Evolutionary conservation across 2,888 invertebrate genomes (phyloP).

Genomic region (Hydropsyche betteni): DNA sequence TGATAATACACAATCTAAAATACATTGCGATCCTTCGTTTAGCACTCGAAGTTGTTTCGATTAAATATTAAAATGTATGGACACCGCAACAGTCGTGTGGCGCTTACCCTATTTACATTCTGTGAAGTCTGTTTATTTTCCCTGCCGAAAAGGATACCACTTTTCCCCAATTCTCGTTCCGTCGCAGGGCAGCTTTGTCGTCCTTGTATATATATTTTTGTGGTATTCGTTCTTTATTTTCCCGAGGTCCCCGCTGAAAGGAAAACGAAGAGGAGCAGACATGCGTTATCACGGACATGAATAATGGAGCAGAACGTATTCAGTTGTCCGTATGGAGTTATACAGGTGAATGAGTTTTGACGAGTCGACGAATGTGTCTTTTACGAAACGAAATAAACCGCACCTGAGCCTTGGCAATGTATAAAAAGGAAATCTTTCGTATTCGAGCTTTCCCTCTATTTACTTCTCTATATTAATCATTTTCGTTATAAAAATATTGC

Average conservation of each 20-base stretch:
- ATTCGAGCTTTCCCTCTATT: too few species aligned
- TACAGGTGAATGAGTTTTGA: slow-evolving; percentile 33
- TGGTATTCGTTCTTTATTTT: background rate
- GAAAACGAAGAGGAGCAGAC: slow-evolving; percentile 29
- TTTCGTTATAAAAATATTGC: too few species aligned
- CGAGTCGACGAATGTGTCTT: slow-evolving; percentile 32
- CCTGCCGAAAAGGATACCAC: slow-evolving; percentile 5
- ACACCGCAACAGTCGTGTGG: background rate
- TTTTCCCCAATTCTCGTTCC: background rate
- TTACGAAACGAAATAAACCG: slow-evolving; percentile 22
- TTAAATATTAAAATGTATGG: slow-evolving; percentile 21
- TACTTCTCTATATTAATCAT: too few species aligned
- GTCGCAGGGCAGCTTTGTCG: background rate
- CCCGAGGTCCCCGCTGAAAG: slow-evolving; percentile 2
- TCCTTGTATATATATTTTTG: slow-evolving; percentile 6
- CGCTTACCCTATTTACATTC: slow-evolving; percentile 19
- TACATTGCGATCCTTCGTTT: background rate
- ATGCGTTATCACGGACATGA: slow-evolving; percentile 32
- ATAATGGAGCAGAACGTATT: slow-evolving; percentile 33
- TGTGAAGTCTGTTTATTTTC: slow-evolving; percentile 24
- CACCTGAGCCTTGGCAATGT: background rate
- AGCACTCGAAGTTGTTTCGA: slow-evolving; percentile 3
- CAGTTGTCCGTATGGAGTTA: slow-evolving; percentile 26
- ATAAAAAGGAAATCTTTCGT: too few species aligned
- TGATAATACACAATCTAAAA: background rate